phyloP scores from a whole-genome alignment of 2,113 vertebrate genomes.

The Oncorhynchus gorbuscha region DNA sequence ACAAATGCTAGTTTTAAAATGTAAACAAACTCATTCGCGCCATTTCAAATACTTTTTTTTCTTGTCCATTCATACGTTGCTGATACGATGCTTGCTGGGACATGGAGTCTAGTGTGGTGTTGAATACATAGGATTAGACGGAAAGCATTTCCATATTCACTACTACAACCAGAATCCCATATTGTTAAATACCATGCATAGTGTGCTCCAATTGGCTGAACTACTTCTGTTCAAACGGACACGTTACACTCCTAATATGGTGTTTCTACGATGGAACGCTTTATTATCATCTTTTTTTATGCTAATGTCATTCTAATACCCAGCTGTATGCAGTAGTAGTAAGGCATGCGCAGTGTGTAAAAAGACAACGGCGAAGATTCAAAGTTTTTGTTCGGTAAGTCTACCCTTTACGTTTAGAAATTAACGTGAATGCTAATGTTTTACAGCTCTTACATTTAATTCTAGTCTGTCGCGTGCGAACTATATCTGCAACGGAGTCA shows the following conservation, averaged over 20 bases:
- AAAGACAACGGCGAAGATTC: slow-evolving; percentile 72
- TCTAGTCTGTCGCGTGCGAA: slow-evolving; percentile 14
- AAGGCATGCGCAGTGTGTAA: slow-evolving; percentile 76
- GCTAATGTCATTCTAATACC: slow-evolving; percentile 66
- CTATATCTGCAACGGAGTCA: slow-evolving; percentile 31
- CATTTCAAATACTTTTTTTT: slow-evolving; percentile 55
- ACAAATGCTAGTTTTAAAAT: slow-evolving; percentile 17
- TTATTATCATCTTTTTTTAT: slow-evolving; percentile 70
- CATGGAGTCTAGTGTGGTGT: slow-evolving; percentile 34
- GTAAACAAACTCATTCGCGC: slow-evolving; percentile 75
- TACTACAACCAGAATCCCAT: slow-evolving; percentile 64
- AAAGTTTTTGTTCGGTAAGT: slow-evolving; percentile 80
- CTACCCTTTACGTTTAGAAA: slow-evolving; percentile 6
- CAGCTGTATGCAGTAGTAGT: slow-evolving; percentile 71
- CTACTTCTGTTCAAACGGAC: slow-evolving; percentile 59
- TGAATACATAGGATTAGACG: neutral
- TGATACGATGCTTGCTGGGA: slow-evolving; percentile 48
- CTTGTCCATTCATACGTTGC: slow-evolving; percentile 21
- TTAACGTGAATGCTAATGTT: neutral
- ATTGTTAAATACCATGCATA: slow-evolving; percentile 7
- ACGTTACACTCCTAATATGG: slow-evolving; percentile 73
- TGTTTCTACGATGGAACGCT: slow-evolving; percentile 37
- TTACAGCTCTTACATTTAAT: neutral
- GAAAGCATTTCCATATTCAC: slow-evolving; percentile 16
- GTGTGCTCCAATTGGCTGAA: slow-evolving; percentile 59